Conservation (phyloP, 1,140 invertebrate species). For the Rhyzopertha dominica region DNA sequence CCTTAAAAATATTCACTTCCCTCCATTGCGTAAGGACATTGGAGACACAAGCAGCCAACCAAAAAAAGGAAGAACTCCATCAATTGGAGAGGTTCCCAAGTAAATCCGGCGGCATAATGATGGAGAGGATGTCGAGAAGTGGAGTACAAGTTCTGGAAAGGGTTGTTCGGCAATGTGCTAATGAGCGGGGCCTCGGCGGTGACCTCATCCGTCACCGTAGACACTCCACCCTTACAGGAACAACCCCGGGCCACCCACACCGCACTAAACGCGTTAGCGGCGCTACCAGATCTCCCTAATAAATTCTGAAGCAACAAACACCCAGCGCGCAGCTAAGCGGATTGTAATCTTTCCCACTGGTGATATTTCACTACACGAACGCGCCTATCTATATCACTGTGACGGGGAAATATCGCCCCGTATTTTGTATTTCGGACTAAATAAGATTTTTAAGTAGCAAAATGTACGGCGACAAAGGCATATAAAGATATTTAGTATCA, state of each 20-base stretch:
- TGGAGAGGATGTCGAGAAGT: too few relatives aligned
- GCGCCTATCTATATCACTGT: slow-evolving; percentile 26
- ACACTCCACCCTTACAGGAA: slow-evolving; percentile 16
- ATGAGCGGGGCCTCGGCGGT: slow-evolving; percentile 26
- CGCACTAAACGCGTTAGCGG: slow-evolving; percentile 36
- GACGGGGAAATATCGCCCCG: slow-evolving; percentile 29
- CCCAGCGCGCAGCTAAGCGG: slow-evolving; percentile 31
- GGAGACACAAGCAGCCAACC: too few relatives aligned
- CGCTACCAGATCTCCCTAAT: slow-evolving; percentile 27
- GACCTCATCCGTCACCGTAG: slow-evolving; percentile 26
- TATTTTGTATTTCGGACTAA: slow-evolving; percentile 23
- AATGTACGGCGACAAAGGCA: too few relatives aligned
- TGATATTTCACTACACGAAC: slow-evolving; percentile 33
- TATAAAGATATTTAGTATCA: too few relatives aligned
- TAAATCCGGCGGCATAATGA: too few relatives aligned
- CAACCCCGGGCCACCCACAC: slow-evolving; percentile 23
- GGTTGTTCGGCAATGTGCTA: slow-evolving; percentile 35
- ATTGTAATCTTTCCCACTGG: slow-evolving; percentile 38
- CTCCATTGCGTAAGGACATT: too few relatives aligned
- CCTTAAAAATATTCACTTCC: too few relatives aligned
- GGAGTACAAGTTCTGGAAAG: too few relatives aligned
- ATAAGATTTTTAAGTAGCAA: too few relatives aligned
- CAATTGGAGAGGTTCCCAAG: too few relatives aligned
- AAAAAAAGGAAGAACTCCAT: too few relatives aligned
- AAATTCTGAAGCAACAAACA: slow-evolving; percentile 38